These are phyloP conservation scores for Tachina grossa DNA, from an alignment of 2,888 invertebrate species.

Conservation along the genomic window DNA sequence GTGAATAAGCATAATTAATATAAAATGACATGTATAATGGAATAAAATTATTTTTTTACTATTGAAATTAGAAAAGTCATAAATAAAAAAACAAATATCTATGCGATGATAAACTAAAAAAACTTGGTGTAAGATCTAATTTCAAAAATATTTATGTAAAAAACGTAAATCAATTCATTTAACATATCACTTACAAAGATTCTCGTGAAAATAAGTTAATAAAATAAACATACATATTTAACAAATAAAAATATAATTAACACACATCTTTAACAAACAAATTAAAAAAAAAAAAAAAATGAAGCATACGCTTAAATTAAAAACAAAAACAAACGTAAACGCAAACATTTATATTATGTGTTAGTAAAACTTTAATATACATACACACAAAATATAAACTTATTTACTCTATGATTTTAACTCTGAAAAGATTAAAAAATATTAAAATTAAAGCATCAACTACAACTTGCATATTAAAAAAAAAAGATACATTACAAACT, in stretches of 20 bases:
- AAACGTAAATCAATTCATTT: neutral
- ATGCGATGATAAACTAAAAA: neutral
- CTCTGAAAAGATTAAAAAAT: no score
- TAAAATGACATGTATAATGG: slow-evolving; percentile 12
- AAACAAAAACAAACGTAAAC: no score
- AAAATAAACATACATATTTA: neutral
- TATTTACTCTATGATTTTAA: no score
- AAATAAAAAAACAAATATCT: neutral
- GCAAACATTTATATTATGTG: no score
- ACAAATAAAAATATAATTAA: neutral
- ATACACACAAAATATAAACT: no score
- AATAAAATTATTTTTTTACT: slow-evolving; percentile 24
- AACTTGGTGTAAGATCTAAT: neutral
- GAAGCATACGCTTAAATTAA: no score
- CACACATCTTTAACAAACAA: neutral
- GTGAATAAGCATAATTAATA: slow-evolving; percentile 18
- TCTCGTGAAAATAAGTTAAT: neutral
- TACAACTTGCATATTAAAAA: no score
- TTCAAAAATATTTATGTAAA: neutral
- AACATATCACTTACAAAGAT: neutral
- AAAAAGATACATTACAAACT: no score
- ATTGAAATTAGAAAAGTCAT: neutral
- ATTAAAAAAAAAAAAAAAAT: no score
- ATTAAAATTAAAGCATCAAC: no score
- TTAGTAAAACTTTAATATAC: no score